Base-by-base conservation (phyloP, 2,888 invertebrate species). In the Drosophila fungiperda region DNA sequence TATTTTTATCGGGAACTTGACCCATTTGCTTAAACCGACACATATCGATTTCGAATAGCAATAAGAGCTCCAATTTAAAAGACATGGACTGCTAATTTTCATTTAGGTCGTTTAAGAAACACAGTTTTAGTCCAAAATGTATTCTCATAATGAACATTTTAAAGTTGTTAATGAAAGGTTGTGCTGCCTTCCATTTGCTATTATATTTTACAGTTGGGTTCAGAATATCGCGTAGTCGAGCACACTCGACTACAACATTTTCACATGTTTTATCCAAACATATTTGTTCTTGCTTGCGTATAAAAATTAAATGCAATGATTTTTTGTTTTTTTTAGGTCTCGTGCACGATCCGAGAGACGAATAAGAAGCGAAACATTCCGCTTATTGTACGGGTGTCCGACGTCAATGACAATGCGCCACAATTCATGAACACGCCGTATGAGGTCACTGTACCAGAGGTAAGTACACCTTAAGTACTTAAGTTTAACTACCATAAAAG, bases 381-480 rank as follows among this genome's bases (percentile, higher is more conserved):
- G 66, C 96, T 98, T 84, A 97, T 98, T 92, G 97, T 97, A 80
- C 94, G 98, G 93, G 96, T 98, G 87, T 97, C 97, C 42, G 98
- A 98, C 94, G 95, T 98, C 92, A 98, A 98, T 92, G 98, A 98
- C 93, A 98, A 98, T 93, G 95, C 96, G 61, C 98, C 98, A 35
- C 94, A 95, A 90, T 98, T 98, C 93, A 94, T 96, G 91, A 96
- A 96, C 91, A 96, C 96, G 70, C 97, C 97, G 54, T 98, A 98
- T 92, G 96, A 96, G 93, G 95, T 97, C 68, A 96, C 95, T 74
- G 96, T 98, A 80, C 96, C 97, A 36, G 98, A 98, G 96, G 97
- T 98, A 94, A 95, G 94, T 92, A 58, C 52, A 52, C n/a, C 12
- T 50, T n/a, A 26, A 52, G 59, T 29, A 52, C 52, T 23, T 29